Percentiles rank a stretch among this genome's conserved stretches.
Evolutionary conservation across 2,113 vertebrate species (phyloP).

Genomic region (Cisticola juncidis): DNA sequence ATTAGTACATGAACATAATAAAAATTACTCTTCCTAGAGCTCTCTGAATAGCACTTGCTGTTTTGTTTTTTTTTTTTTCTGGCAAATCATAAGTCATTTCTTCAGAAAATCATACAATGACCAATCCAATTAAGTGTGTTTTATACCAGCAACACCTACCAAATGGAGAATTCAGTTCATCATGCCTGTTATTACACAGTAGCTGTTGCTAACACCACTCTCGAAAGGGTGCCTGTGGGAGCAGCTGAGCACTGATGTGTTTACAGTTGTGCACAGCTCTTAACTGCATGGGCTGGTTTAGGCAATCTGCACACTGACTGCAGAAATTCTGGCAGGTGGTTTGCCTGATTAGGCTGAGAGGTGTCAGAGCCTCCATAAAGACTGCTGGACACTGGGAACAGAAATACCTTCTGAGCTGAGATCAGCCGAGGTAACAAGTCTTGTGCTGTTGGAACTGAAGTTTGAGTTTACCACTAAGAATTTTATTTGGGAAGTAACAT

Average conservation of each 20-base stretch:
- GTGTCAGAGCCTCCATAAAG: background rate
- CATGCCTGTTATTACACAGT: background rate
- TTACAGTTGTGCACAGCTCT: background rate
- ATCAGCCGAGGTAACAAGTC: background rate
- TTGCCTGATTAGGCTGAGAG: background rate
- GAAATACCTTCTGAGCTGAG: background rate
- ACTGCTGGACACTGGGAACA: background rate
- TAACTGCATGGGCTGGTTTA: background rate
- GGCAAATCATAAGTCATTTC: background rate
- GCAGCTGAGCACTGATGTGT: background rate
- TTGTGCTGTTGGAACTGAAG: background rate
- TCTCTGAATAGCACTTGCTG: background rate
- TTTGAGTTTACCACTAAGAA: background rate
- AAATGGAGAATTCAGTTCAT: background rate
- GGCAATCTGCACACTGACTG: background rate
- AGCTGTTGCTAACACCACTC: background rate
- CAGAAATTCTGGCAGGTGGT: background rate
- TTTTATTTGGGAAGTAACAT: background rate
- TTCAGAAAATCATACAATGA: background rate
- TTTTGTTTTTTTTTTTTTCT: background rate
- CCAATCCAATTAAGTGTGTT: background rate
- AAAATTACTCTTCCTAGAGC: background rate
- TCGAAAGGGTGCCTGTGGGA: background rate
- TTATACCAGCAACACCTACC: background rate
- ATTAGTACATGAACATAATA: background rate